Percentiles rank a stretch among this genome's conserved stretches.
phyloP scores from a whole-genome alignment of 2,797 vertebrate genomes.

The Petrocephalus schoutedeni region DNA sequence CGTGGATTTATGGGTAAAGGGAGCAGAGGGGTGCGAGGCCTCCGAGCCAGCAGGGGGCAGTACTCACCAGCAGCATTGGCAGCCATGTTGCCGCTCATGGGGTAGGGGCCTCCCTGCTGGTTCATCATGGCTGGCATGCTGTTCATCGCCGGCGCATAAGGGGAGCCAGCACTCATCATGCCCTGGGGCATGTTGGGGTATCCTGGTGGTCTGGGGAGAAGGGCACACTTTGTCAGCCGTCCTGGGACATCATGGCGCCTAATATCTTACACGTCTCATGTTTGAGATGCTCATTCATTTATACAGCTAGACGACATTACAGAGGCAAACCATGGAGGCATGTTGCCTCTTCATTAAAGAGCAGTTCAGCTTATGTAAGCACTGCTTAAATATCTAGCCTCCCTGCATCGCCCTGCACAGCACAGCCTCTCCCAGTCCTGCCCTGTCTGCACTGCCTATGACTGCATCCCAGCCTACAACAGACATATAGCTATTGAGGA shows the following conservation, averaged over 20 bases:
- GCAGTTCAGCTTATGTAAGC: not conserved
- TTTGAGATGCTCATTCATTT: not conserved
- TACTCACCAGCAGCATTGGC: conserved; percentile 86
- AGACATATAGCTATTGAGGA: not conserved
- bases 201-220: conserved; percentile 75
- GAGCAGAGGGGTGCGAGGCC: not conserved
- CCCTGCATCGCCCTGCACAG: not conserved
- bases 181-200: conserved; percentile 88
- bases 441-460: not conserved
- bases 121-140: conserved; percentile 97
- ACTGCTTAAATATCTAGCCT: not conserved
- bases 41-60: not conserved
- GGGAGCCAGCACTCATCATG: conserved; percentile 88
- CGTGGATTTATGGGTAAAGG: not conserved
- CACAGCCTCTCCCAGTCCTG: not conserved
- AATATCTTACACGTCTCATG: not conserved
- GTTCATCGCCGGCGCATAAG: conserved; percentile 89
- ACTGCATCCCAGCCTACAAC: not conserved
- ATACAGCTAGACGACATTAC: not conserved
- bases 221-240: not conserved
- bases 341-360: not conserved
- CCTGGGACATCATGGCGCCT: not conserved
- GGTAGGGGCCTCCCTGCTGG: conserved; percentile 83
- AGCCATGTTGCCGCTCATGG: conserved; percentile 82
- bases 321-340: not conserved